Conservation (phyloP, 2,113 vertebrate species). For the Romanogobio albipinnatus region DNA sequence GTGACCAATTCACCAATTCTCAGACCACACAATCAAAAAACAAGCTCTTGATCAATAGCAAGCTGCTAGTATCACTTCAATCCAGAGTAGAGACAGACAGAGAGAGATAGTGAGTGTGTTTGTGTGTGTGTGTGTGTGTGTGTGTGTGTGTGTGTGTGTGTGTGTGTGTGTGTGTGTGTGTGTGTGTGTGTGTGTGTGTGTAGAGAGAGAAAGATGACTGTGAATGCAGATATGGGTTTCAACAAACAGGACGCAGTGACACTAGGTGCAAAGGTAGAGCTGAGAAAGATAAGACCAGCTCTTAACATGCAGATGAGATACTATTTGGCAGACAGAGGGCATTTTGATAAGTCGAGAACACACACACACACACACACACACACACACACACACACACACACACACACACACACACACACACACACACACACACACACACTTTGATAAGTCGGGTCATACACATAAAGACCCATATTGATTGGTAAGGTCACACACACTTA, state of each 20-base stretch:
- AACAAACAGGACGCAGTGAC: slow-evolving; percentile 45
- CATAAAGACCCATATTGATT: slow-evolving; percentile 38
- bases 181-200: not conserved
- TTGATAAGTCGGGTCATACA: slow-evolving; percentile 43
- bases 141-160: no score
- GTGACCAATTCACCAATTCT: not conserved
- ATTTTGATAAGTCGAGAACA: slow-evolving; percentile 41
- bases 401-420: no score
- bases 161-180: not conserved
- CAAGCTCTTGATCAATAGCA: slow-evolving; percentile 1
- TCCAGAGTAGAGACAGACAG: not conserved
- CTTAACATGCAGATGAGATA: slow-evolving; percentile 42
- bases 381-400: no score
- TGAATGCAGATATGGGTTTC: slow-evolving; percentile 32
- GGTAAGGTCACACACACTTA: slow-evolving; percentile 30
- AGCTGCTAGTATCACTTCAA: not conserved
- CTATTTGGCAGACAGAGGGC: slow-evolving; percentile 42
- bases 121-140: no score
- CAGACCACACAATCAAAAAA: not conserved
- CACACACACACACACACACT: slow-evolving; percentile 29
- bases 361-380: slow-evolving; percentile 25
- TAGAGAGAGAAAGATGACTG: slow-evolving; percentile 9
- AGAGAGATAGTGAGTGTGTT: not conserved
- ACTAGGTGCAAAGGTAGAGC: slow-evolving; percentile 45
- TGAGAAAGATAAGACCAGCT: slow-evolving; percentile 19